Conservation (phyloP, 2,888 invertebrate genomes). For the Lasioglossum villosulum region DNA sequence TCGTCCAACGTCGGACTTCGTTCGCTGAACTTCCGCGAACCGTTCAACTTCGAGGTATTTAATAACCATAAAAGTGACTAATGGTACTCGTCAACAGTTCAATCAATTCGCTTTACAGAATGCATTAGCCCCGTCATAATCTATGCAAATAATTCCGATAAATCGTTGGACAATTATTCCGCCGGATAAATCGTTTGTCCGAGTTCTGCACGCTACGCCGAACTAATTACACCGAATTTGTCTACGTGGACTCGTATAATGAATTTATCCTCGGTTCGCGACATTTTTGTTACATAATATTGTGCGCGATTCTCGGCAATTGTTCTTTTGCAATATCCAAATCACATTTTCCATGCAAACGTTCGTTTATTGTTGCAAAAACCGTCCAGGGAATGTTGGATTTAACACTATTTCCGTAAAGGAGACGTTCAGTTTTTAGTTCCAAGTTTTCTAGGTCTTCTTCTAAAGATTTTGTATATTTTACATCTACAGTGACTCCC, state of each 20-base stretch:
- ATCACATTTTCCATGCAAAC: neutral
- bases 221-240: conserved; percentile 46
- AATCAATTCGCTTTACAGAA: neutral
- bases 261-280: conserved; percentile 29
- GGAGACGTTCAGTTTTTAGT: neutral
- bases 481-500: too few species aligned
- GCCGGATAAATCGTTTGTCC: conserved; percentile 38
- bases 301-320: neutral
- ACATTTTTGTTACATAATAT: conserved; percentile 21
- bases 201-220: neutral
- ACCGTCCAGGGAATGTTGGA: neutral
- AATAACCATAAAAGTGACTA: conserved; percentile 26
- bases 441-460: neutral
- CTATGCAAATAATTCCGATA: conserved; percentile 46
- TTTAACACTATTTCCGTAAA: neutral
- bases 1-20: conserved; percentile 15
- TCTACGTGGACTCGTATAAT: conserved; percentile 39
- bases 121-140: conserved; percentile 7
- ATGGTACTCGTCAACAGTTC: conserved; percentile 17
- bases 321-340: neutral
- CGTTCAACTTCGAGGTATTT: conserved; percentile 31
- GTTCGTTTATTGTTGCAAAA: neutral
- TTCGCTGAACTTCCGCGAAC: conserved; percentile 48
- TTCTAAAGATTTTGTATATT: neutral
- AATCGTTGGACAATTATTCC: conserved; percentile 44